These are phyloP conservation scores for Echinometra lucunter DNA, from an alignment of 53 echinoderm and acorn worm genomes.

Conservation along the genomic window DNA sequence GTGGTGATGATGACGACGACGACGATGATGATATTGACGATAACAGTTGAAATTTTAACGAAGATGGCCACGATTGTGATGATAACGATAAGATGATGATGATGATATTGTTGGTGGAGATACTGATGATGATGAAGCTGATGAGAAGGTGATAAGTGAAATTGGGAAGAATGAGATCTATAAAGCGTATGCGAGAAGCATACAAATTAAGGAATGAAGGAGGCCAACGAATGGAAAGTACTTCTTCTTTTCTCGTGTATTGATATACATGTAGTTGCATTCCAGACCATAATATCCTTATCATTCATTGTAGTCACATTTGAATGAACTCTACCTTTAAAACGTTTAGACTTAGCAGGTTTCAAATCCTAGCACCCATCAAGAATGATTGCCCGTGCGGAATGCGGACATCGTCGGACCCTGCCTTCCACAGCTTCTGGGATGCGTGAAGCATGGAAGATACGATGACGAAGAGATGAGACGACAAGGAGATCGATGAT, in stretches of 20 bases:
- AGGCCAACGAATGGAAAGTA: too few species aligned
- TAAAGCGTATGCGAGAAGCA: background rate
- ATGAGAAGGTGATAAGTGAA: background rate
- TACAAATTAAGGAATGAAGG: too few species aligned
- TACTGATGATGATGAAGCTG: background rate
- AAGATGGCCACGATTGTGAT: background rate
- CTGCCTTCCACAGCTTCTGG: background rate
- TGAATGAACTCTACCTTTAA: background rate
- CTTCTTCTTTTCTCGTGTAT: background rate
- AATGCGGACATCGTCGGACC: conserved; percentile 46
- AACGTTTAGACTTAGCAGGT: background rate
- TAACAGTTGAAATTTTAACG: background rate
- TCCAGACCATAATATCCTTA: too few species aligned
- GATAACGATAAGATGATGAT: background rate
- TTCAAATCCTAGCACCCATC: background rate
- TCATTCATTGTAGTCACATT: background rate
- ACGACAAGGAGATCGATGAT: conserved; percentile 33
- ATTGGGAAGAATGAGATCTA: background rate
- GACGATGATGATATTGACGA: background rate
- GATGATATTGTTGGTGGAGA: background rate
- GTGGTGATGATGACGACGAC: background rate
- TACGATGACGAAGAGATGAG: conserved; percentile 12
- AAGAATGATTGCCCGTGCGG: background rate
- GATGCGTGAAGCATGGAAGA: conserved; percentile 50
- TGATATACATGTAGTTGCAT: too few species aligned